Evolutionary conservation across 2,888 invertebrate species (phyloP).

Genomic region (Synanthedon andrenaeformis): DNA sequence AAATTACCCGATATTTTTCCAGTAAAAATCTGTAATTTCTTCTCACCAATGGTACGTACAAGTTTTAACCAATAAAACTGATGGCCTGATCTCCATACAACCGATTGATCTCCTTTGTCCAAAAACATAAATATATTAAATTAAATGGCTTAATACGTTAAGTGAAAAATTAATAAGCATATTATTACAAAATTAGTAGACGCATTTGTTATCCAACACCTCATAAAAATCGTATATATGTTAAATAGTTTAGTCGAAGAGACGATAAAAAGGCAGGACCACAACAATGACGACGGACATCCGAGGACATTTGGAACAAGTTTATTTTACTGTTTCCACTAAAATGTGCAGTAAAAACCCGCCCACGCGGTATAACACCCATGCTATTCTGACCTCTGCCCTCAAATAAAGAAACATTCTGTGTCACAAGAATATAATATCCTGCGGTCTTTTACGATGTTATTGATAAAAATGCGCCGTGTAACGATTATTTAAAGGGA

Average conservation of each 20-base stretch:
- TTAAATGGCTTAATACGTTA: too few relatives aligned
- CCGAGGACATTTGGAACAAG: slow-evolving; percentile 46
- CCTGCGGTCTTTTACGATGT: slow-evolving; percentile 12
- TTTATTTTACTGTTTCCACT: slow-evolving; percentile 59
- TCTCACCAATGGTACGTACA: too few relatives aligned
- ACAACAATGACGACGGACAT: slow-evolving; percentile 45
- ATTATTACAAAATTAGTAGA: too few relatives aligned
- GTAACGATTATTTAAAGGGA: slow-evolving; percentile 13
- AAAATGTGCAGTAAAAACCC: slow-evolving; percentile 60
- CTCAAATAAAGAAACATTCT: slow-evolving; percentile 35
- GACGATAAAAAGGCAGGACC: slow-evolving; percentile 41
- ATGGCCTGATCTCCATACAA: too few relatives aligned
- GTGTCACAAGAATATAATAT: slow-evolving; percentile 10
- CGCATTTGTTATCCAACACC: too few relatives aligned
- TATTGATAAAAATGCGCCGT: slow-evolving; percentile 17
- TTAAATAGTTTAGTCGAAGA: slow-evolving; percentile 41
- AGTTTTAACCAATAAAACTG: too few relatives aligned
- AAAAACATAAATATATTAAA: too few relatives aligned
- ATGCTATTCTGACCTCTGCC: slow-evolving; percentile 60
- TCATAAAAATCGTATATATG: slow-evolving; percentile 7
- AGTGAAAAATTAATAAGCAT: too few relatives aligned
- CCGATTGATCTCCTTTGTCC: too few relatives aligned
- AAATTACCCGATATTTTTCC: too few relatives aligned
- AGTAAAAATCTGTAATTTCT: too few relatives aligned
- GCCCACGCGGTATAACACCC: slow-evolving; percentile 54